Percentiles rank a stretch among this genome's conserved stretches.
Conservation (phyloP, 2,797 vertebrate genomes). For the Microhierax caerulescens region DNA sequence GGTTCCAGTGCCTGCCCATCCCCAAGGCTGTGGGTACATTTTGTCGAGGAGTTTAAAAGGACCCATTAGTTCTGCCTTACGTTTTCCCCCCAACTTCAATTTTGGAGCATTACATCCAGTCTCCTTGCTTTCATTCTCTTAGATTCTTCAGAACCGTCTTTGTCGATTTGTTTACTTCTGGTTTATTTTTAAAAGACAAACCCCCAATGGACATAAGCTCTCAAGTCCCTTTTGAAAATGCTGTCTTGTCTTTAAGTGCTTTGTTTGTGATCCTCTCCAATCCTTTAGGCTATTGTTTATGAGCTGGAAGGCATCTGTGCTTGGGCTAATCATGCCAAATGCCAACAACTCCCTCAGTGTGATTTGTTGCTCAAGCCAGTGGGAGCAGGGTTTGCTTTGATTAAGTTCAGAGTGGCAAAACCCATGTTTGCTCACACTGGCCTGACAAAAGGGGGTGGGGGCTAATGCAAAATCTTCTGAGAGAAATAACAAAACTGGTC, state of each 20-base stretch:
- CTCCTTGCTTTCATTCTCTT: neutral
- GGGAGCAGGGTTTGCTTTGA: slow-evolving; percentile 54
- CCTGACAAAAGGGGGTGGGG: neutral
- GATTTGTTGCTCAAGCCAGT: slow-evolving; percentile 47
- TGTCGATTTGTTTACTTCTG: slow-evolving; percentile 58
- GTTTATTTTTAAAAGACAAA: slow-evolving; percentile 64
- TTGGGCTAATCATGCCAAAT: slow-evolving; percentile 47
- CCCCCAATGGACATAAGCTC: slow-evolving; percentile 48
- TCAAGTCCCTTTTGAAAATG: slow-evolving; percentile 55
- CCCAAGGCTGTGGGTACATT: neutral
- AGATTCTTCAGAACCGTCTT: neutral
- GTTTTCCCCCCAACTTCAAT: neutral
- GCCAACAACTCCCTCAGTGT: slow-evolving; percentile 62
- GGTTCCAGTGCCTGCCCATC: neutral
- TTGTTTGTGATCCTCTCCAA: slow-evolving; percentile 64
- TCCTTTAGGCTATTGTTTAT: slow-evolving; percentile 67
- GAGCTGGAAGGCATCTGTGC: slow-evolving; percentile 54
- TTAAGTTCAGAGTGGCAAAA: slow-evolving; percentile 17
- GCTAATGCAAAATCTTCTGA: neutral
- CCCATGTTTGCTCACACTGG: neutral
- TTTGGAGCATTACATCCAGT: neutral
- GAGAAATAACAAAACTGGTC: neutral
- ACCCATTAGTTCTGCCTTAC: neutral
- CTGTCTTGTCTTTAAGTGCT: slow-evolving; percentile 50
- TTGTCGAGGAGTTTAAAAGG: neutral